A percentile compares a stretch with the other conserved stretches of the same genome.
phyloP scores from a whole-genome alignment of 2,113 vertebrate species.

The Spilogale gracilis region DNA sequence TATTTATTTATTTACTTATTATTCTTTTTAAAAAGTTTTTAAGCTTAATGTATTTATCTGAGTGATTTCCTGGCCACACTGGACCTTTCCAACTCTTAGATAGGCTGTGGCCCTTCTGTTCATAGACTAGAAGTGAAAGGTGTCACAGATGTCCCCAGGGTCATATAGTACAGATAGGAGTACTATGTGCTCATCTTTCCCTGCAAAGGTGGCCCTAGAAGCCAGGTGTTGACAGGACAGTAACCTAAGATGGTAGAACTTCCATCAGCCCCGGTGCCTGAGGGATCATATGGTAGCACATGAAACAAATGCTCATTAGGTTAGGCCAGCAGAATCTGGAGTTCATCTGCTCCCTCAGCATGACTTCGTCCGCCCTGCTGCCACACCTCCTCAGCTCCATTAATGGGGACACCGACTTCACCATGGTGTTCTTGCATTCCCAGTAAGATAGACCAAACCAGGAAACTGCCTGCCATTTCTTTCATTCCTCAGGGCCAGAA shows the following conservation, averaged over 20 bases:
- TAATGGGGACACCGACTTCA: not conserved
- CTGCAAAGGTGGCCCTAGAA: not conserved
- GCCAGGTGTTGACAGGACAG: accelerated
- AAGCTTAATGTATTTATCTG: not conserved
- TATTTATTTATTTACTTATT: not conserved
- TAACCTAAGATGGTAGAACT: too few relatives aligned
- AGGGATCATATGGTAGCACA: too few relatives aligned
- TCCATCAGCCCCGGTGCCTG: not conserved
- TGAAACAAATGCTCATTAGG: not conserved
- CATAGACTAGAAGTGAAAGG: not conserved
- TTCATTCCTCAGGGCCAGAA: not conserved
- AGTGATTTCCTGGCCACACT: not conserved
- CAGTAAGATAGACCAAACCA: not conserved
- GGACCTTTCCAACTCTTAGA: not conserved
- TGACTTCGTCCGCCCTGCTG: too few relatives aligned
- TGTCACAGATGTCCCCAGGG: not conserved
- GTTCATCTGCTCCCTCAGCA: not conserved
- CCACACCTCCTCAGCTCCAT: not conserved
- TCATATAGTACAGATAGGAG: accelerated
- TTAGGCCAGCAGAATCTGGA: not conserved
- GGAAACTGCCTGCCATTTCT: not conserved
- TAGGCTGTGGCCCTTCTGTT: not conserved
- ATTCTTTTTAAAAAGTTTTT: not conserved
- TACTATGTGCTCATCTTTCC: not conserved
- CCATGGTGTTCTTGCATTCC: not conserved